phyloP scores from a whole-genome alignment of 2,113 vertebrate genomes.

The Probosciger aterrimus region DNA sequence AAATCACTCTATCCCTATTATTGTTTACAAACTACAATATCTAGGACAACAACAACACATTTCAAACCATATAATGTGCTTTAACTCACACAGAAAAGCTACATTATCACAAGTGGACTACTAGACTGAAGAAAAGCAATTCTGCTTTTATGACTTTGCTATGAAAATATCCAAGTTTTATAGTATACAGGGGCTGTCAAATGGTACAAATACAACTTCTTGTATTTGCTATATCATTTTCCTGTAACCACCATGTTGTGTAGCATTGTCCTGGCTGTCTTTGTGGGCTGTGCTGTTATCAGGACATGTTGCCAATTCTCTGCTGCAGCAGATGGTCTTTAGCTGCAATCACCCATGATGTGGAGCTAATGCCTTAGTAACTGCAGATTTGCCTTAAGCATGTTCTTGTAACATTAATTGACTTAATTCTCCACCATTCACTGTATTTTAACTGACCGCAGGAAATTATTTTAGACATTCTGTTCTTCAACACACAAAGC shows the following conservation, averaged over 20 bases:
- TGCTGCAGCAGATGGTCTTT: conserved; percentile 20
- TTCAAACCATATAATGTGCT: neutral
- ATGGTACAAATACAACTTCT: neutral
- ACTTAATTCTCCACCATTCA: conserved; percentile 7
- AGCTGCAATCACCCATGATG: neutral
- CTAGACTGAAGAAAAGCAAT: neutral
- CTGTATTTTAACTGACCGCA: neutral
- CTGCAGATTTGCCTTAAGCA: conserved; percentile 45
- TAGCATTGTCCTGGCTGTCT: neutral
- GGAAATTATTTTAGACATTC: neutral
- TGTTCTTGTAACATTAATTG: conserved; percentile 15
- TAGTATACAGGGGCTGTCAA: neutral
- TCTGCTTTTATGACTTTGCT: neutral
- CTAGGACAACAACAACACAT: neutral
- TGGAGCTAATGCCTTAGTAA: conserved; percentile 13
- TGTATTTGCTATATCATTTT: neutral
- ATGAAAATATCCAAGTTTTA: neutral
- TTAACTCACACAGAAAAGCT: neutral
- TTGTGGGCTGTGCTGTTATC: neutral
- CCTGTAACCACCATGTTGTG: neutral
- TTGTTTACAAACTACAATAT: neutral
- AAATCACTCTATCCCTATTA: neutral
- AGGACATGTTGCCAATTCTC: neutral
- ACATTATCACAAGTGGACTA: neutral
- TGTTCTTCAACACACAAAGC: neutral